Evolutionary conservation across 2,113 vertebrate genomes (phyloP), one percentile per base, ranked within the genome.

Genomic region (Sylvia atricapilla): DNA sequence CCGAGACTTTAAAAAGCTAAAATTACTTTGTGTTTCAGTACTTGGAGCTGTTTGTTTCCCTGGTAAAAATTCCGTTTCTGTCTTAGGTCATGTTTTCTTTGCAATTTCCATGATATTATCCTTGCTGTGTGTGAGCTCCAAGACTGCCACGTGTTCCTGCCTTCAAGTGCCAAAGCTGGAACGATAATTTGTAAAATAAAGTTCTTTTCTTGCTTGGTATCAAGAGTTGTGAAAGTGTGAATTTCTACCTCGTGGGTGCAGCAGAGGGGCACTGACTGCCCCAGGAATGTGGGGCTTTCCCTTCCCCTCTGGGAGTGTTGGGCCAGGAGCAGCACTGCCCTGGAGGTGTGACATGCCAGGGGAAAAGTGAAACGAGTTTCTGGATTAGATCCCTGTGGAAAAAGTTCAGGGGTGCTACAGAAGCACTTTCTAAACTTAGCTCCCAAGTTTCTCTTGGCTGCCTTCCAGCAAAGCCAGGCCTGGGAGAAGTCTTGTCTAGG

Each of bases 181-280:
- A 56, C 0, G 1, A 8, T 43, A 2, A 10, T 59, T 58, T 86
- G 10, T 77, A 69, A 72, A 96, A 95, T 96, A 94, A 97, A 97
- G 35, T 33, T 89, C 9, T 18, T 52, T 75, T 70, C 18, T 56
- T 77, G 22, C 58, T 76, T 53, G 13, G 2, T 44, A 72, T 1
- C 11, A 6, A 4, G 56, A 47, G 18, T 12, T 46, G 37, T 33
- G 7, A 16, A 69, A 74, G 16, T 7, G 43, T 66, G 18, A 23
- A 16, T 58, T 73, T 35, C 3, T 11, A 7, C 14, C 16, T 18
- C 0, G 0, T 0, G 3, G 18, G 10, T 14, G 33, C 47, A 4
- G 47, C 19, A 33, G 46, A 39, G 35, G 63, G 31, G 4, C 17
- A 43, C 0, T 0, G 19, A 3, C 14, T 28, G 13, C 18, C 10